Base-by-base conservation (phyloP, 2,888 invertebrate genomes). In the Sialis lutaria region DNA sequence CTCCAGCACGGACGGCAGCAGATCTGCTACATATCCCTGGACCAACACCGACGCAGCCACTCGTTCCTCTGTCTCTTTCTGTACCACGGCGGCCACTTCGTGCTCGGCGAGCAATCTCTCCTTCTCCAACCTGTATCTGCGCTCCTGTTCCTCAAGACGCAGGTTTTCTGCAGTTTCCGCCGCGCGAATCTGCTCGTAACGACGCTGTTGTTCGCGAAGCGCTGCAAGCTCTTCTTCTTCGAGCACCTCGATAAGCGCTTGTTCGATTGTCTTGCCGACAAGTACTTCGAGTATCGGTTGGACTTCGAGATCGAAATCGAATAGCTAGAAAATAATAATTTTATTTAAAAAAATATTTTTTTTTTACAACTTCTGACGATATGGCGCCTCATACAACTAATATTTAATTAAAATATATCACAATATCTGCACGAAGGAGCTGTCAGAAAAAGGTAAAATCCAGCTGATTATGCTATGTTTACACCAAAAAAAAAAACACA, bases 261-360 rank as follows among this genome's bases (percentile, higher is more conserved):
- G 90, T 63, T 93, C 89, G 50, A 90, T 73, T 50, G 89, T 87
- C 65, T 88, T 87, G 46, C 90, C 90, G 41, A 93, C 85, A 50
- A 95, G 69, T 44, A 84, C 82, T 64, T 93, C 91, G 51, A 93
- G 71, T 52, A 93, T 80, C 2, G 92, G 90, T 62, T 84, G 81
- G 46, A 92, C 90, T 66, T 93, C 92, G 58, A 79, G 68, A 64
- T 93, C 91, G 68, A 90, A 95, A 69, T 93, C 86, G 68, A 90
- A 92, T 48, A 95, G 68, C 84, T 81, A 62, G 54, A 43, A 48
- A 12, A 50, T 13, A n/a, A 39, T 37, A 13, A 42, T 39, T 44
- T 33, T 2, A 22, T 40, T 12, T 13, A 22, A 22, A 22, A 22
- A 22, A 22, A 10, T 5, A n/a, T n/a, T n/a, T n/a, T n/a, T n/a